Base-by-base conservation (phyloP, 2,797 vertebrate species). In the Heteromormyrus szaboi region DNA sequence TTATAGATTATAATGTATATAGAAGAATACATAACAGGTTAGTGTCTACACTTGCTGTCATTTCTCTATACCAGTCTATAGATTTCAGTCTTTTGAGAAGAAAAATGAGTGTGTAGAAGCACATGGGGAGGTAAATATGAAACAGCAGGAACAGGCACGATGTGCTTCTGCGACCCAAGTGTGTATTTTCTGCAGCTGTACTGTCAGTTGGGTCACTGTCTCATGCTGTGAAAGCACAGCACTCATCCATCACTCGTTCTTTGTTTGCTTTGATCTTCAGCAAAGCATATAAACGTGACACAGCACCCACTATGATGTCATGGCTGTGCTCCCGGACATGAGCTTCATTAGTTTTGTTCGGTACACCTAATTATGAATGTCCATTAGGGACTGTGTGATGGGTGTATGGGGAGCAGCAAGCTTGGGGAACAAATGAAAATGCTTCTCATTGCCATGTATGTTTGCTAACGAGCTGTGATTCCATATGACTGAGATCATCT, bases 101-200 rank as follows among this genome's bases (percentile, higher is more conserved):
- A 93, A 95, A 91, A 93, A 93, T 94, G 92, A 51, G 22, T 76
- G 92, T 93, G 95, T 88, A 89, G 87, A 90, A 90, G 87, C 86
- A 86, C 88, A 89, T 87, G 90, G 90, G 90, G 88, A 87, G 91
- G 89, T 90, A 90, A 93, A 92, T 87, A 87, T 85, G 51, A 90
- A 92, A 44, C 92, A 92, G 92, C 91, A 53, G 93, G 94, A 91
- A 90, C 89, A 88, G 65, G 88, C 89, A 6, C 22, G 0, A 12
- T 72, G 65, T 72, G 29, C 29, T 33, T 72, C 88, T 95, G 95
- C 94, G 68, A 93, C 95, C 65, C 65, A 14, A 37, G 29, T 72
- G 91, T 76, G 90, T 85, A 90, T 92, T 92, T 92, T 93, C 9
- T 85, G n/a, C 44, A 2, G 93, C 93, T 92, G 91, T 93, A 90